Evolutionary conservation across 2,888 invertebrate species (phyloP).

Genomic region (Harpalus rubripes): DNA sequence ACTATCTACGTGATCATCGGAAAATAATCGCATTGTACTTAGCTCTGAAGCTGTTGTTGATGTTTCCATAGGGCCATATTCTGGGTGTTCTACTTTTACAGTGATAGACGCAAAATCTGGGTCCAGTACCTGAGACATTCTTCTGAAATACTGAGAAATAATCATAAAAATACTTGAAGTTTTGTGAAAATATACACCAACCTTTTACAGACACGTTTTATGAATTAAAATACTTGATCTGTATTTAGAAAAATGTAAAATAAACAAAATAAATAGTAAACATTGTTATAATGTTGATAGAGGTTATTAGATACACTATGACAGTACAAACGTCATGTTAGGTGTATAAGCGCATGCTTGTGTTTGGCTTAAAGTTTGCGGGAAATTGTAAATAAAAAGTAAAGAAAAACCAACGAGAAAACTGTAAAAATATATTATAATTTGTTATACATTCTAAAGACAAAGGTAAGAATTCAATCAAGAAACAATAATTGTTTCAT

Average conservation of each 20-base stretch:
- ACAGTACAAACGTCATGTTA: background rate
- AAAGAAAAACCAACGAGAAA: too few species aligned
- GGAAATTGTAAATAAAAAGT: too few species aligned
- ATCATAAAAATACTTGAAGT: background rate
- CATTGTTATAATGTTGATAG: background rate
- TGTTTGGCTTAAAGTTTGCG: background rate
- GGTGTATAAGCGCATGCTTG: background rate
- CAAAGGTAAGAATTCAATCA: too few species aligned
- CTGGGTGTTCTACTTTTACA: conserved; percentile 60
- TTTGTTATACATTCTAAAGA: too few species aligned
- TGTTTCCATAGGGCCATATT: conserved; percentile 60
- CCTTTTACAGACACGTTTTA: background rate
- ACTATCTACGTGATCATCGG: conserved; percentile 25
- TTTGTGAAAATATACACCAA: background rate
- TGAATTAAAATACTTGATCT: too few species aligned
- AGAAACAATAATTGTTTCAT: too few species aligned
- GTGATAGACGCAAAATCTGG: conserved; percentile 48
- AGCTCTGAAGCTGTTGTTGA: conserved; percentile 54
- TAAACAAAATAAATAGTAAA: background rate
- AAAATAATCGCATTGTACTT: conserved; percentile 47
- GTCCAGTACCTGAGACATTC: background rate
- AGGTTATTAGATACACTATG: background rate
- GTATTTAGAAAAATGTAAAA: background rate
- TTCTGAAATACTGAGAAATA: background rate
- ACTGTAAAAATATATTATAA: too few species aligned